phyloP scores from a whole-genome alignment of 2,797 vertebrate species.

The Podarcis lilfordi region DNA sequence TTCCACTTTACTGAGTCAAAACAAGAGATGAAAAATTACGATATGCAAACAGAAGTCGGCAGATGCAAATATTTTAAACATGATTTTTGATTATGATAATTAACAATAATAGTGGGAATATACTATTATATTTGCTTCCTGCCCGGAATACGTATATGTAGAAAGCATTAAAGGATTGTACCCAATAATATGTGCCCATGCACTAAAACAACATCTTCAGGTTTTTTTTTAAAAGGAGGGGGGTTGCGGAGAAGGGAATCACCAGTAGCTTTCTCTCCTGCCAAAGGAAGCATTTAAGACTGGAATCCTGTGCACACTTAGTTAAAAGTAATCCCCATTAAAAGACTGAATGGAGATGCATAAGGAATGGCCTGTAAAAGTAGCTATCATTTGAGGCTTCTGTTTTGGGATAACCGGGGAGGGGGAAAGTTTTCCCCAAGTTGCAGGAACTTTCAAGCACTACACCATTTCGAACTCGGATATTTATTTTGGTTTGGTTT shows the following conservation, averaged over 20 bases:
- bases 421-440: constrained; percentile 74
- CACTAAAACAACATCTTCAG: constrained; percentile 51
- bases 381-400: constrained; percentile 4
- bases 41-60: constrained; percentile 62
- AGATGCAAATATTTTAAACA: constrained; percentile 60
- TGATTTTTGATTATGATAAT: constrained; percentile 4
- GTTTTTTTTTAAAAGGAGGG: constrained; percentile 37
- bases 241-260: constrained; percentile 48
- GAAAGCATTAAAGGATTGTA: constrained; percentile 51
- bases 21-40: constrained; percentile 70
- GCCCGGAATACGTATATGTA: constrained; percentile 37
- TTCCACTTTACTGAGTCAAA: constrained; percentile 71
- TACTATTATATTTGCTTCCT: constrained; percentile 43
- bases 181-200: constrained; percentile 61
- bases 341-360: background rate
- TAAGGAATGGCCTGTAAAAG: too few relatives aligned
- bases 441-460: constrained; percentile 77
- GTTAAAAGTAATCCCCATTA: constrained; percentile 5
- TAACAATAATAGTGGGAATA: constrained; percentile 48
- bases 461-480: constrained; percentile 33
- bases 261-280: constrained; percentile 68
- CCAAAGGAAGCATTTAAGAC: constrained; percentile 55
- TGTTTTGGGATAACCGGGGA: constrained; percentile 50
- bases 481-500: constrained; percentile 19
- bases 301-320: constrained; percentile 46